These are phyloP conservation scores for Labeo calbasu DNA, from an alignment of 2,797 vertebrate genomes.

Conservation along the genomic window DNA sequence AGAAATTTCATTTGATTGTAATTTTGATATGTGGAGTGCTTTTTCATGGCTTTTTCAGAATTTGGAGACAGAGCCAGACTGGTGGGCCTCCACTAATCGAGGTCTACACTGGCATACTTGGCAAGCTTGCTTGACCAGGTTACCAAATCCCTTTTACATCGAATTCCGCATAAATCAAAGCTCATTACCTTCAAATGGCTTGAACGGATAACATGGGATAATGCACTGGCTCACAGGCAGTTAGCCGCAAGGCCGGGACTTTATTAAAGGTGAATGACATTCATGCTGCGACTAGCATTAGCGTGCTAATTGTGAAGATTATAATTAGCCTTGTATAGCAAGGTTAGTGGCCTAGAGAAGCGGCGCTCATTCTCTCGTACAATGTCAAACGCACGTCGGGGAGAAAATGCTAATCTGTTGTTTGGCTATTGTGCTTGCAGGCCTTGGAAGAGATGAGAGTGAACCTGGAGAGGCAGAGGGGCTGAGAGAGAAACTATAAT, in stretches of 20 bases:
- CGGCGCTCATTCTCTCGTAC: conserved; percentile 51
- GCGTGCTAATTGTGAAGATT: conserved; percentile 63
- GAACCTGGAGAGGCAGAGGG: conserved; percentile 42
- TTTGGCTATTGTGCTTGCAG: conserved; percentile 60
- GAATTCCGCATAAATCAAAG: conserved; percentile 52
- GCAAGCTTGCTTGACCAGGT: conserved; percentile 53
- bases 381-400: conserved; percentile 52
- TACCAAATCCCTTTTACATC: conserved; percentile 49
- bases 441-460: conserved; percentile 62
- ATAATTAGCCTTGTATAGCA: conserved; percentile 61
- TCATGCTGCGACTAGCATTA: conserved; percentile 59
- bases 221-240: conserved; percentile 58
- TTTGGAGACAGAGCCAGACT: conserved; percentile 24
- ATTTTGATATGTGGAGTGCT: conserved; percentile 57
- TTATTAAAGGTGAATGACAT: conserved; percentile 61
- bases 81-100: conserved; percentile 30
- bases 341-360: conserved; percentile 60
- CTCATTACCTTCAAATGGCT: conserved; percentile 57
- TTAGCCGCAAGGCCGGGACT: conserved; percentile 58
- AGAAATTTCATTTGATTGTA: conserved; percentile 57
- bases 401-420: conserved; percentile 58
- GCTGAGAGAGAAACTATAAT: conserved; percentile 26
- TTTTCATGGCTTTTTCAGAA: conserved; percentile 27
- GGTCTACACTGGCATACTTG: conserved; percentile 31
- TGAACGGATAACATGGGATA: conserved; percentile 61